Base-by-base conservation (phyloP, 1,140 invertebrate genomes). In the Calliphora vicina region DNA sequence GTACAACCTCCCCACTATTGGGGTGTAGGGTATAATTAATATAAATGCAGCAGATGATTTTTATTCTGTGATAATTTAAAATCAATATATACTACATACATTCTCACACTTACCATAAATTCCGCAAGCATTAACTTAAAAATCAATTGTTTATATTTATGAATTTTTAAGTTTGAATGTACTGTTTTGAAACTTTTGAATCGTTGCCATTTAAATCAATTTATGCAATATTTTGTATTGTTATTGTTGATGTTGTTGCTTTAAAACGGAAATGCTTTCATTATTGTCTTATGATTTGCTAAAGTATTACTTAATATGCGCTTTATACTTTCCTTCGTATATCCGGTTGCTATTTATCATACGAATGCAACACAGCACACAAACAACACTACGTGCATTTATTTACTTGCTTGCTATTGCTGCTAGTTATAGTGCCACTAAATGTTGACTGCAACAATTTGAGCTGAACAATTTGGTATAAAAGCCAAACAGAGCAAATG, bases 301-400 rank as follows among this genome's bases (percentile, higher is more conserved):
- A 78, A 78, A 78, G 42, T 43, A 78, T 78, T 78, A 78, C 74
- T 78, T 78, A 78, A 78, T 78, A 78, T 78, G 74, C 74, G 42
- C 74, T 78, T 78, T 78, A 78, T 78, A 43, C 42, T 78, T 78
- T 43, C 74, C 74, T 78, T 78, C 74, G 74, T 78, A 20, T 78
- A 78, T 78, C 74, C 74, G 74, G 74, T 78, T 45, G 74, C 74
- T 45, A 78, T 78, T 78, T 78, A 78, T 78, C 74, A 78, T 78
- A 57, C 20, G 42, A 45, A 45, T 42, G 4, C n/a, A 35, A 76
- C 1, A 76, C 73, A 76, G 17, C n/a, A n/a, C n/a, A n/a, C n/a
- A n/a, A n/a, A n/a, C n/a, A n/a, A n/a, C n/a, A n/a, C n/a, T n/a
- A n/a, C n/a, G n/a, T n/a, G n/a, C n/a, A n/a, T n/a, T n/a, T n/a